Evolutionary conservation across 2,888 invertebrate species (phyloP).

Genomic region (Dolichomitus sp.): DNA sequence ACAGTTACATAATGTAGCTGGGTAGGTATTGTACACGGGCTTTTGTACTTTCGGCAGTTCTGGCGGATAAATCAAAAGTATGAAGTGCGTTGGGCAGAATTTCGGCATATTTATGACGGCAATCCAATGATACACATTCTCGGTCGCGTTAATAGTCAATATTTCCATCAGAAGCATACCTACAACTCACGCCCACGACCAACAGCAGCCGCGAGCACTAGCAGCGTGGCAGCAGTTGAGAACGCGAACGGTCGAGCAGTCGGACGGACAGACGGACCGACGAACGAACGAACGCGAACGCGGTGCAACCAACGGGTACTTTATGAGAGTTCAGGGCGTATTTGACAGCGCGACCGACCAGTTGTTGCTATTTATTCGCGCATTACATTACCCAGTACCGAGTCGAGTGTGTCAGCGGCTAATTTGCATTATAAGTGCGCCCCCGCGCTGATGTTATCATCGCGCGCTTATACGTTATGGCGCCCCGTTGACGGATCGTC

Average conservation of each 20-base stretch:
- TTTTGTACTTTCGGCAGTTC: conserved; percentile 60
- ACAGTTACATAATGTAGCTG: background rate
- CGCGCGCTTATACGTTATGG: conserved; percentile 83
- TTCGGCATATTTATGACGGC: conserved; percentile 85
- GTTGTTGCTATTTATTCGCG: conserved; percentile 86
- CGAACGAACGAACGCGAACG: conserved; percentile 49
- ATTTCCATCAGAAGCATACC: conserved; percentile 86
- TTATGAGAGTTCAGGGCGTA: conserved; percentile 84
- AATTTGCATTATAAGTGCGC: conserved; percentile 86
- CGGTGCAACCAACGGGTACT: conserved; percentile 79
- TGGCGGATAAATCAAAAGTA: conserved; percentile 84
- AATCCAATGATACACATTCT: conserved; percentile 86
- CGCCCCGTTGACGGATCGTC: conserved; percentile 81
- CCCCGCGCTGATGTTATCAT: conserved; percentile 82
- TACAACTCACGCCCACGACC: conserved; percentile 84
- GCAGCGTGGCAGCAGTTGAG: conserved; percentile 10
- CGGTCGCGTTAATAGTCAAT: conserved; percentile 86
- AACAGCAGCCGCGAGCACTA: conserved; percentile 57
- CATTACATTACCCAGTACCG: conserved; percentile 85
- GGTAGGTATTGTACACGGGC: conserved; percentile 4
- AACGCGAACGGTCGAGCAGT: conserved; percentile 47
- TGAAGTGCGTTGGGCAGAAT: conserved; percentile 81
- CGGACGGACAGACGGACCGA: conserved; percentile 45
- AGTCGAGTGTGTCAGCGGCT: conserved; percentile 83
- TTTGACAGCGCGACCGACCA: conserved; percentile 85